These are phyloP conservation scores for Scaptodrosophila latifasciaeformis DNA, from an alignment of 2,888 invertebrate genomes.

Conservation along the genomic window DNA sequence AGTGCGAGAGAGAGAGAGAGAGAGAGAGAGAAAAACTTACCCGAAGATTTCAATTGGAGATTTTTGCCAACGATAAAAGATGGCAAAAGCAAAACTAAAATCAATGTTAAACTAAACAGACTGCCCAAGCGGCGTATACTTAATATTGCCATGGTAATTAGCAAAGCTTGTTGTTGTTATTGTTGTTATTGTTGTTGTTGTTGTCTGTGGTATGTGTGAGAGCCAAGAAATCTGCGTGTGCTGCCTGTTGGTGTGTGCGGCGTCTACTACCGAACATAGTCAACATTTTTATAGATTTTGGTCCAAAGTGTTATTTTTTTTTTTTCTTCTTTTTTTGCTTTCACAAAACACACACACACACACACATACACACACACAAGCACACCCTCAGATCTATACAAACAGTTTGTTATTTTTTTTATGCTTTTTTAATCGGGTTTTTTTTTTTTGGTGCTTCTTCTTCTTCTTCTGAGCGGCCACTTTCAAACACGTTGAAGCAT, in stretches of 20 bases:
- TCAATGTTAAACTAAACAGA: no score
- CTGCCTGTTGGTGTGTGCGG: conserved; percentile 16
- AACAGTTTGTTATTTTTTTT: conserved; percentile 10
- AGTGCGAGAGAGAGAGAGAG: no score
- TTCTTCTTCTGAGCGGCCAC: conserved; percentile 8
- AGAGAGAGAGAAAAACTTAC: no score
- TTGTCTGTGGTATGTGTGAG: conserved; percentile 22
- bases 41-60: no score
- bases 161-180: background rate
- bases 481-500: conserved; percentile 5
- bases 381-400: background rate
- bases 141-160: background rate
- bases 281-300: conserved; percentile 5
- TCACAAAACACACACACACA: no score
- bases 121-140: conserved; percentile 21
- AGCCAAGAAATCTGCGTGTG: conserved; percentile 8
- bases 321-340: background rate
- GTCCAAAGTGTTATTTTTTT: no score
- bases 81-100: no score
- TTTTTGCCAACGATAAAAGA: no score
- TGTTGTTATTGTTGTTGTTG: conserved; percentile 22
- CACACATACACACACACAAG: conserved; percentile 4
- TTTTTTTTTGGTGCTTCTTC: background rate
- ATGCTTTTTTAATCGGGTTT: conserved; percentile 19
- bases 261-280: conserved; percentile 15